phyloP scores from a whole-genome alignment of 2,797 vertebrate genomes.

The Anabas testudineus region DNA sequence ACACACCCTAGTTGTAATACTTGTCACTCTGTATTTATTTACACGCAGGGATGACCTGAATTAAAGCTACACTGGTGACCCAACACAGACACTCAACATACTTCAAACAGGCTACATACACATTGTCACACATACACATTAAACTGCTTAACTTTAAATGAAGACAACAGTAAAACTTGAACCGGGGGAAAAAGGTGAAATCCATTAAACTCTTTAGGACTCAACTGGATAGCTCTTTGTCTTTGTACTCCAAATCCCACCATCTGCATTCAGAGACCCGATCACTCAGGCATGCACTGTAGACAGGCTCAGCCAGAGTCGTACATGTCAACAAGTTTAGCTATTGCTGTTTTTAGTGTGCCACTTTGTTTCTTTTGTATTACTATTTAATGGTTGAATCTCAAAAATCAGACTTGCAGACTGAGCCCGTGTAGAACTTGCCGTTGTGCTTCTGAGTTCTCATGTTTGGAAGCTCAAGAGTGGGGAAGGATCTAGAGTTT shows the following conservation, averaged over 20 bases:
- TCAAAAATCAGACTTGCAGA: slow-evolving; percentile 77
- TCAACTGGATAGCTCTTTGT: slow-evolving; percentile 83
- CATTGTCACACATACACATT: slow-evolving; percentile 61
- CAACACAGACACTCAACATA: slow-evolving; percentile 59
- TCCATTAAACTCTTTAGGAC: slow-evolving; percentile 78
- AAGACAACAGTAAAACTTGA: slow-evolving; percentile 89
- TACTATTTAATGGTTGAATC: slow-evolving; percentile 71
- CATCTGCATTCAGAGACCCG: slow-evolving; percentile 80
- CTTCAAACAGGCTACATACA: slow-evolving; percentile 62
- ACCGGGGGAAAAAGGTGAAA: slow-evolving; percentile 72
- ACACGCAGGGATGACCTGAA: slow-evolving; percentile 60
- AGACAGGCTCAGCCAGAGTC: slow-evolving; percentile 78
- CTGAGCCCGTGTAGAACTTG: slow-evolving; percentile 77
- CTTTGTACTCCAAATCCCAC: slow-evolving; percentile 80
- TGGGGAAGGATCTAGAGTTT: slow-evolving; percentile 47
- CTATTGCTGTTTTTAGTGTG: slow-evolving; percentile 80
- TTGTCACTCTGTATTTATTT: slow-evolving; percentile 68
- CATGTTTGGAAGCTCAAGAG: slow-evolving; percentile 54
- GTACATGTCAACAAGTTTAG: slow-evolving; percentile 73
- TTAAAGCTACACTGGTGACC: slow-evolving; percentile 75
- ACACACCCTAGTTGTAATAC: slow-evolving; percentile 49
- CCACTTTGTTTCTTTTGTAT: slow-evolving; percentile 73
- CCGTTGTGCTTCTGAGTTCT: slow-evolving; percentile 64
- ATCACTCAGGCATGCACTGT: slow-evolving; percentile 87
- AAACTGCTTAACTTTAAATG: slow-evolving; percentile 83